These are phyloP conservation scores for Dicycla oo DNA, from an alignment of 2,888 invertebrate genomes.

Conservation along the genomic window DNA sequence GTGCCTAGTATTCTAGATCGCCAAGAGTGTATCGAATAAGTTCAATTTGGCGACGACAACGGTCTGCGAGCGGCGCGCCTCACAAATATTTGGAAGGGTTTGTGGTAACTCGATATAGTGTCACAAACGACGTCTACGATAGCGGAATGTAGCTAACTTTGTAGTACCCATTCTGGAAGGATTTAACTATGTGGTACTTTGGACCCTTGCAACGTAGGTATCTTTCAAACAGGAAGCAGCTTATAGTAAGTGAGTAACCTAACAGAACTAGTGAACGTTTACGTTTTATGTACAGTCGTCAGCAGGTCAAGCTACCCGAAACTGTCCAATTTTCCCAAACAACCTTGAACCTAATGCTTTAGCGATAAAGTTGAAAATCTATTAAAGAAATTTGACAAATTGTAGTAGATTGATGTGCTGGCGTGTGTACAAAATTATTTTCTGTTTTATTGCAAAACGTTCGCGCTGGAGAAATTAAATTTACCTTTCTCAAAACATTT, in stretches of 20 bases:
- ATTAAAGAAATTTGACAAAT: too few species aligned
- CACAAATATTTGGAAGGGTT: constrained; percentile 23
- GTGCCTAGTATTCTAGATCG: constrained; percentile 1
- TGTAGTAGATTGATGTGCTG: too few species aligned
- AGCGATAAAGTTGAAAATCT: too few species aligned
- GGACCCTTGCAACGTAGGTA: not conserved
- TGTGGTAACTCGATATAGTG: constrained; percentile 22
- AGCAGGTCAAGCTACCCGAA: too few species aligned
- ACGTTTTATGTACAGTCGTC: too few species aligned
- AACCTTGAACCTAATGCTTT: too few species aligned
- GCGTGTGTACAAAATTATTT: not conserved
- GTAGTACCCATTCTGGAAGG: not conserved
- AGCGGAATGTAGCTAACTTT: not conserved
- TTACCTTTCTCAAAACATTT: not conserved
- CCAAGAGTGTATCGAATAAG: constrained; percentile 15
- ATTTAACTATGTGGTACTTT: not conserved
- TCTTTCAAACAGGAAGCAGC: not conserved
- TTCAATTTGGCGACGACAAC: not conserved
- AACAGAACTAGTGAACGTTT: too few species aligned
- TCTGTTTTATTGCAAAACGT: not conserved
- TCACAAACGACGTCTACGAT: not conserved
- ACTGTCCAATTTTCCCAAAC: too few species aligned
- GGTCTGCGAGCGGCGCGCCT: constrained; percentile 16
- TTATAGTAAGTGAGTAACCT: not conserved
- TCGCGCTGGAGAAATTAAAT: constrained; percentile 5